Evolutionary conservation across 2,888 invertebrate genomes (phyloP).

Genomic region (Diarsia rubi): DNA sequence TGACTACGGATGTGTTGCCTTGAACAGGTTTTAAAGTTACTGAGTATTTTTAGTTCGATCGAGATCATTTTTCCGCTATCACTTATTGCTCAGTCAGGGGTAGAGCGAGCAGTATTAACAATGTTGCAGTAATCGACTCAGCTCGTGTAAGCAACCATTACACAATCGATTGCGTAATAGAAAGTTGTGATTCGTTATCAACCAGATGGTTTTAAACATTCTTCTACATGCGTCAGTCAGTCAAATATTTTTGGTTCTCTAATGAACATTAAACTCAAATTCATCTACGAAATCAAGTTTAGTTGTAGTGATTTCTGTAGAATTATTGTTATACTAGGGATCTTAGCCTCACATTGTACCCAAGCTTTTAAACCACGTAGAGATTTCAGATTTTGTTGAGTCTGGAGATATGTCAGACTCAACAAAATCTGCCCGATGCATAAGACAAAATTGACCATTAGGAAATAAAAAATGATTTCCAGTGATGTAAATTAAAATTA

Average conservation of each 20-base stretch:
- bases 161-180: constrained; percentile 76
- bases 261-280: constrained; percentile 31
- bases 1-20: background rate
- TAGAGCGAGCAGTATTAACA: constrained; percentile 66
- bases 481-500: constrained; percentile 17
- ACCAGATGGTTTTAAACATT: constrained; percentile 66
- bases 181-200: constrained; percentile 73
- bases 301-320: background rate
- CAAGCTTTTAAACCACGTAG: background rate
- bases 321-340: background rate
- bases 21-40: background rate
- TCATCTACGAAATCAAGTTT: constrained; percentile 8
- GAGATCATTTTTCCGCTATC: constrained; percentile 32
- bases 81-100: constrained; percentile 55
- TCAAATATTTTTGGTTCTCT: constrained; percentile 51
- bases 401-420: too few relatives aligned
- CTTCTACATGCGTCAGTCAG: constrained; percentile 51
- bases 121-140: constrained; percentile 72
- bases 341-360: background rate
- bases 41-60: background rate
- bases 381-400: background rate
- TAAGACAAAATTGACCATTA: constrained; percentile 35
- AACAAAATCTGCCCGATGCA: background rate
- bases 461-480: background rate
- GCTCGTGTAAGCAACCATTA: constrained; percentile 76